Evolutionary conservation across 1,140 invertebrate species (phyloP).

Genomic region (Paralvinella palmiformis): DNA sequence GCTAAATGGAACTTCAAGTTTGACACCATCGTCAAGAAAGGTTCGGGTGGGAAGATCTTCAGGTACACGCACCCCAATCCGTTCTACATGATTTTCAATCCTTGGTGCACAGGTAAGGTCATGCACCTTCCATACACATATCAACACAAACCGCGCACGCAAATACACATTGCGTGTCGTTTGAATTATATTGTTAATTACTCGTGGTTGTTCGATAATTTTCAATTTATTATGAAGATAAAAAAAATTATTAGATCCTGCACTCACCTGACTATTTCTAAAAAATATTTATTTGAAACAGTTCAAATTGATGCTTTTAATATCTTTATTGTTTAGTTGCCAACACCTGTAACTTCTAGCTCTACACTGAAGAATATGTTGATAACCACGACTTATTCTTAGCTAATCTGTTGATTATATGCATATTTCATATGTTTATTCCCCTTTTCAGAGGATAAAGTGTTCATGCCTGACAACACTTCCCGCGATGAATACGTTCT

Average conservation of each 20-base stretch:
- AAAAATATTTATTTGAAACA: background rate
- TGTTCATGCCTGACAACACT: conserved; percentile 60
- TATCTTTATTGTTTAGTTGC: background rate
- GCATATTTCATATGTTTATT: background rate
- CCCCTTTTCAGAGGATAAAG: conserved; percentile 40
- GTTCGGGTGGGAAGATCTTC: conserved; percentile 46
- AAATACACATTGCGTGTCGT: background rate
- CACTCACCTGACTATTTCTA: background rate
- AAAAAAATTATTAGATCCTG: background rate
- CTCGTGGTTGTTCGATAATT: background rate
- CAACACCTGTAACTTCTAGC: background rate
- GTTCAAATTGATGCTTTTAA: background rate
- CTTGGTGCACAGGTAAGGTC: conserved; percentile 68
- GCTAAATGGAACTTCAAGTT: conserved; percentile 81
- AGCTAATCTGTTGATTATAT: background rate
- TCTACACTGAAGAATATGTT: background rate
- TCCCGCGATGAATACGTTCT: conserved; percentile 75
- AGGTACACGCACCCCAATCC: conserved; percentile 61
- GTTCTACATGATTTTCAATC: conserved; percentile 77
- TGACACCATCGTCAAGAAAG: conserved; percentile 61
- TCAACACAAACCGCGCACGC: background rate
- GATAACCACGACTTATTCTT: background rate
- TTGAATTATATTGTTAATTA: background rate
- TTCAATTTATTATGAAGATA: background rate
- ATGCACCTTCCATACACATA: background rate